Evolutionary conservation across 2,888 invertebrate genomes (phyloP).

Genomic region (Steinernema carpocapsae): DNA sequence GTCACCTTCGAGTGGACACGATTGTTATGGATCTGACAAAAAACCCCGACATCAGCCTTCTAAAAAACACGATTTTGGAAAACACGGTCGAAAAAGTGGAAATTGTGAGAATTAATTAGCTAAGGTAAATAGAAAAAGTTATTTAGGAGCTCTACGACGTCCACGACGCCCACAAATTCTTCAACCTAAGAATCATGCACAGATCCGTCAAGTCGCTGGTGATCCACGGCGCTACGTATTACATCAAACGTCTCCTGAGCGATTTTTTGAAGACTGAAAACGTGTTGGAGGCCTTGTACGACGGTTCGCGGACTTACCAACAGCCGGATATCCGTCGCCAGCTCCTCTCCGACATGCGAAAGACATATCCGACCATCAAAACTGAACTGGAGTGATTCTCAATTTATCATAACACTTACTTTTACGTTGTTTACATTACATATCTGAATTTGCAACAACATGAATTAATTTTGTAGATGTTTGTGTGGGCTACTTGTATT

Average conservation of each 20-base stretch:
- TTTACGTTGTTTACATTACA: too few relatives aligned
- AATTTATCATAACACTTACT: too few relatives aligned
- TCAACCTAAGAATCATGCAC: slow-evolving; percentile 11
- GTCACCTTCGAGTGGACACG: neutral
- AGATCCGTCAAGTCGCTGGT: slow-evolving; percentile 16
- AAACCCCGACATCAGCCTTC: slow-evolving; percentile 2
- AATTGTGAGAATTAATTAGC: neutral
- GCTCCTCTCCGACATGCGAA: slow-evolving; percentile 11
- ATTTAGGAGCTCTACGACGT: slow-evolving; percentile 15
- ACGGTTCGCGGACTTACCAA: neutral
- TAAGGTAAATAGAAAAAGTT: neutral
- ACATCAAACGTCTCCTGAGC: slow-evolving; percentile 13
- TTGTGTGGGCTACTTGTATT: too few relatives aligned
- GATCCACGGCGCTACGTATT: slow-evolving; percentile 20
- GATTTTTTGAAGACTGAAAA: slow-evolving; percentile 9
- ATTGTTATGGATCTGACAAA: slow-evolving; percentile 3
- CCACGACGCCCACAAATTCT: slow-evolving; percentile 30
- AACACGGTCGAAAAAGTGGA: slow-evolving; percentile 2
- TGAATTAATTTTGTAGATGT: too few relatives aligned
- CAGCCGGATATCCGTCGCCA: slow-evolving; percentile 6
- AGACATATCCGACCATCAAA: slow-evolving; percentile 13
- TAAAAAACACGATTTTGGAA: slow-evolving; percentile 8
- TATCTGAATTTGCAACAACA: too few relatives aligned
- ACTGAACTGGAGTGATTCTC: slow-evolving; percentile 24
- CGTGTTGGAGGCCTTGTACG: neutral